Conservation (phyloP, 2,113 vertebrate species). For the Alexandromys fortis region DNA sequence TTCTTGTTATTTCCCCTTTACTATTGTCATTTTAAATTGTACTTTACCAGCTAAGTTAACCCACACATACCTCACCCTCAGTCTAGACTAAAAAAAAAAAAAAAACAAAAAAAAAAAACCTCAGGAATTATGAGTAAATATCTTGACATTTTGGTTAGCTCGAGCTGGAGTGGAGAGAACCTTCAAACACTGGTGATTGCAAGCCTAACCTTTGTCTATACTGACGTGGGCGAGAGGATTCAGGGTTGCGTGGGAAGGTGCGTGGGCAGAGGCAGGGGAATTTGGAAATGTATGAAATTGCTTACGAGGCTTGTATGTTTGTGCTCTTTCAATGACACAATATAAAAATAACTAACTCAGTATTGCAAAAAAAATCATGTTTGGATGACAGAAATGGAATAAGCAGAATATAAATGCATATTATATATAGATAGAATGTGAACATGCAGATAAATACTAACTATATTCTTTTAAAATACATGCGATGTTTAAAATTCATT, state of each 20-base stretch:
- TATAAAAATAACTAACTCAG: slow-evolving; percentile 28
- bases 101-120: background rate
- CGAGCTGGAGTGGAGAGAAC: slow-evolving; percentile 18
- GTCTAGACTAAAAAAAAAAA: background rate
- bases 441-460: background rate
- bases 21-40: background rate
- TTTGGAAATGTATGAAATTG: slow-evolving; percentile 18
- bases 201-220: slow-evolving; percentile 43
- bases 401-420: background rate
- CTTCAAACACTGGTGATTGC: background rate
- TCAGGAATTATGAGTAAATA: slow-evolving; percentile 59
- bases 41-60: background rate
- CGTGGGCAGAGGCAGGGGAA: slow-evolving; percentile 46
- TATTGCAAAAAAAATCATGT: slow-evolving; percentile 9
- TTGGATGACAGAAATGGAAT: background rate
- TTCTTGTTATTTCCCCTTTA: background rate
- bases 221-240: slow-evolving; percentile 32
- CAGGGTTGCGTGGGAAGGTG: background rate
- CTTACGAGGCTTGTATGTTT: background rate
- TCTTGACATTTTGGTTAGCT: slow-evolving; percentile 65
- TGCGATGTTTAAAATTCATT: background rate
- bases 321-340: slow-evolving; percentile 35
- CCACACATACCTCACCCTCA: background rate
- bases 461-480: background rate
- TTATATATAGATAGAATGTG: background rate